Percentiles rank a stretch among this genome's conserved stretches.
Conservation (phyloP, 2,888 invertebrate genomes). For the Nephrotoma flavescens region DNA sequence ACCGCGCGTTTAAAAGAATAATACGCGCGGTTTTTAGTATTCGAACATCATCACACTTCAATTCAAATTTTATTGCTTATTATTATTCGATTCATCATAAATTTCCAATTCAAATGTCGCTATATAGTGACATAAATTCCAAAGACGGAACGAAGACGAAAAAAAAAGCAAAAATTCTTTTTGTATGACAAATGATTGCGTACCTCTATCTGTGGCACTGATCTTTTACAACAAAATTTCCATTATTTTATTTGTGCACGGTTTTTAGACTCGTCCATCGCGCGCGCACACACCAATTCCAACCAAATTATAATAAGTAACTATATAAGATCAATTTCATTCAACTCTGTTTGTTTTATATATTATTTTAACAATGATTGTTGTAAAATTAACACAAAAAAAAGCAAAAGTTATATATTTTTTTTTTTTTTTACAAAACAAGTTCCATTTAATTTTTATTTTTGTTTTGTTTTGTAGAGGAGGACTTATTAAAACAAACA, state of each 20-base stretch:
- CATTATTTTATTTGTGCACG: not conserved
- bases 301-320: not conserved
- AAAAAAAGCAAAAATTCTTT: not conserved
- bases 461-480: not conserved
- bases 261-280: not conserved
- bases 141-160: not conserved
- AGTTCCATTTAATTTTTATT: not conserved
- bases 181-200: not conserved
- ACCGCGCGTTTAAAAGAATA: not conserved
- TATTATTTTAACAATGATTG: not conserved
- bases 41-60: not conserved
- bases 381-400: not conserved
- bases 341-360: not conserved
- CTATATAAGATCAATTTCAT: not conserved
- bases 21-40: not conserved
- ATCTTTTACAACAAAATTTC: not conserved
- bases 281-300: not conserved
- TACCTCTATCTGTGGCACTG: not conserved
- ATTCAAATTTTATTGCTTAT: not conserved
- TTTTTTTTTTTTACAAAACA: not conserved
- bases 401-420: not conserved
- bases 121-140: not conserved
- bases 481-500: not conserved
- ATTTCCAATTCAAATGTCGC: not conserved
- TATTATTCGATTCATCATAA: not conserved